Evolutionary conservation across 2,113 vertebrate genomes (phyloP).

Genomic region (Eublepharis macularius): DNA sequence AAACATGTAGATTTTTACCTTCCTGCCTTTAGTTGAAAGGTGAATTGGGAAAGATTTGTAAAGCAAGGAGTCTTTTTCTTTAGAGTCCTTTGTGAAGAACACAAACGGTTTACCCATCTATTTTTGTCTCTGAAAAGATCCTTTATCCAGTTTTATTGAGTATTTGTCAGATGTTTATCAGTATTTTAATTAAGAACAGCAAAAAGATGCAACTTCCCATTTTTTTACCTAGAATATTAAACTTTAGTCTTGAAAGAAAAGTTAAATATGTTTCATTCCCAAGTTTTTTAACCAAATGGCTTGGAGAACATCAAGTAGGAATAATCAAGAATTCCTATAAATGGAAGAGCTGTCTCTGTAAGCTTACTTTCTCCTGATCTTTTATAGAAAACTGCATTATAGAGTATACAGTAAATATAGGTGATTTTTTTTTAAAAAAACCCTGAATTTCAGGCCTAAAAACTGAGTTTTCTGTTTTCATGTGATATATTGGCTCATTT

Average conservation of each 20-base stretch:
- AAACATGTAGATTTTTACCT: constrained; percentile 49
- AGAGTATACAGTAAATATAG: neutral
- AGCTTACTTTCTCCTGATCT: neutral
- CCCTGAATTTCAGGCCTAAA: too few species aligned
- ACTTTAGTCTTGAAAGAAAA: neutral
- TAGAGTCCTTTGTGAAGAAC: constrained; percentile 33
- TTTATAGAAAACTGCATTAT: neutral
- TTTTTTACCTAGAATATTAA: neutral
- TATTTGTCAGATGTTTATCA: neutral
- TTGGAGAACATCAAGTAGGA: neutral
- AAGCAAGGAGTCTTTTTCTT: constrained; percentile 21
- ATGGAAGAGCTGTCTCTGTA: neutral
- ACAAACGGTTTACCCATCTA: neutral
- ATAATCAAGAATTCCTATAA: neutral
- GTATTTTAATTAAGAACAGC: neutral
- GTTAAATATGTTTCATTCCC: neutral
- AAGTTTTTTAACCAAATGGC: neutral
- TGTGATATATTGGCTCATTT: too few species aligned
- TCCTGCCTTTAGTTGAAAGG: constrained; percentile 62
- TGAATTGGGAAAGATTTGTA: constrained; percentile 64
- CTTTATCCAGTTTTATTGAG: constrained; percentile 3
- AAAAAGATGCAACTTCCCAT: neutral
- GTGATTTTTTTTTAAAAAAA: neutral
- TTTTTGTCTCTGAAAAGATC: neutral
- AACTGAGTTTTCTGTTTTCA: too few species aligned